Conservation (phyloP, 2,888 invertebrate species). For the Pegoplata infirma region DNA sequence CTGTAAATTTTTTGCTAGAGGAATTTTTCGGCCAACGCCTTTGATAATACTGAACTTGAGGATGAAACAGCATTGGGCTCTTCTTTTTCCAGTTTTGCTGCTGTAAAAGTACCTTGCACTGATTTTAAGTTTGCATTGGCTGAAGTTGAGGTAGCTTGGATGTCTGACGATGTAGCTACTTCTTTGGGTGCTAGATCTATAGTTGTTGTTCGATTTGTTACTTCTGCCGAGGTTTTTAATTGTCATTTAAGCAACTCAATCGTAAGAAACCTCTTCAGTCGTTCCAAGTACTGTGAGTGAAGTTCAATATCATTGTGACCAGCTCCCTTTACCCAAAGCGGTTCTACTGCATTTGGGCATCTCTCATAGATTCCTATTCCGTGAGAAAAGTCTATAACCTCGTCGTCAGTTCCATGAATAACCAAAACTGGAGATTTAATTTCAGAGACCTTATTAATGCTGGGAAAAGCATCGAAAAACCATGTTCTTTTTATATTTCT, state of each 20-base stretch:
- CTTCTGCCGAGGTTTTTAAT: conserved; percentile 73
- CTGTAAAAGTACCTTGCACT: conserved; percentile 44
- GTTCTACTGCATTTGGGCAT: conserved; percentile 97
- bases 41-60: conserved; percentile 80
- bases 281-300: conserved; percentile 97
- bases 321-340: conserved; percentile 94
- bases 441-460: conserved; percentile 99
- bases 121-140: conserved; percentile 26
- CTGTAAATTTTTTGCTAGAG: conserved; percentile 78
- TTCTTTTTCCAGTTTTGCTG: conserved; percentile 70
- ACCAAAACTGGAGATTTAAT: conserved; percentile 98
- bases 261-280: conserved; percentile 96
- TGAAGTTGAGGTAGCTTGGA: conserved; percentile 64
- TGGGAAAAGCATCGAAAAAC: conserved; percentile 99
- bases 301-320: conserved; percentile 99
- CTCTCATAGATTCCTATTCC: conserved; percentile 97
- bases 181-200: conserved; percentile 41
- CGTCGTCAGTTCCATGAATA: conserved; percentile 99
- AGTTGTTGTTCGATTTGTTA: conserved; percentile 53
- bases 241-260: conserved; percentile 95
- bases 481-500: conserved; percentile 97
- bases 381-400: conserved; percentile 99
- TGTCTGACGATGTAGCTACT: conserved; percentile 52
- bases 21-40: conserved; percentile 75
- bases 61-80: conserved; percentile 78